Base-by-base conservation (phyloP, 2,797 vertebrate genomes). In the Calcarius lapponicus region DNA sequence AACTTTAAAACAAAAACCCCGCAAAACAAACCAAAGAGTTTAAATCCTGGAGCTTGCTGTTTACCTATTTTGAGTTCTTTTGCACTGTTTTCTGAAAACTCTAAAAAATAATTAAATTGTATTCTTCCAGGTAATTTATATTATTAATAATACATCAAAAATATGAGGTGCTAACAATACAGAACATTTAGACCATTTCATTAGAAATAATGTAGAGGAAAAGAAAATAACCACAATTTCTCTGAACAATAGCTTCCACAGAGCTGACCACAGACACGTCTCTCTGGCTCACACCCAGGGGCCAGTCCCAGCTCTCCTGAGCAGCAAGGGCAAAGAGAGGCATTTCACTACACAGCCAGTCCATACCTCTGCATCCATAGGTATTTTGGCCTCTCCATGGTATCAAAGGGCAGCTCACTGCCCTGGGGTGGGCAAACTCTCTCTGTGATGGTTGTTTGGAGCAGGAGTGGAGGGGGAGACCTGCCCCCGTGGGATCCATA, bases 21-120 rank as follows among this genome's bases (percentile, higher is more conserved):
- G 72, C 92, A 93, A 95, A 96, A 95, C 94, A 89, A 96, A 95
- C 57, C 83, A 38, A 92, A 40, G 93, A 91, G 92, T 92, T 85
- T 95, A 96, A 97, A 96, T 96, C 95, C 96, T 95, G 94, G 94
- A 96, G 96, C 90, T 51, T 80, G 47, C 42, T 54, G 74, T 61
- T 92, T 6, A 85, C 60, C 61, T 76, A 43, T 2, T 24, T 20
- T 25, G 58, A 72, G 65, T 34, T 87, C 40, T 82, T 93, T 69
- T 38, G 53, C n/a, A 80, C 56, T 1, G 0, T 85, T 88, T 81
- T 86, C 80, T n/a, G 42, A 67, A 92, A 76, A 47, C 14, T 69
- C 78, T 31, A 25, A 62, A 86, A 82, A 74, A 42, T 9, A 64
- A 74, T 84, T 28, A 28, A 18, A 58, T 31, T 15, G 22, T 9